A percentile compares a stretch with the other conserved stretches of the same genome.
phyloP scores from a whole-genome alignment of 2,113 vertebrate species.

The Misgurnus mizolepis region DNA sequence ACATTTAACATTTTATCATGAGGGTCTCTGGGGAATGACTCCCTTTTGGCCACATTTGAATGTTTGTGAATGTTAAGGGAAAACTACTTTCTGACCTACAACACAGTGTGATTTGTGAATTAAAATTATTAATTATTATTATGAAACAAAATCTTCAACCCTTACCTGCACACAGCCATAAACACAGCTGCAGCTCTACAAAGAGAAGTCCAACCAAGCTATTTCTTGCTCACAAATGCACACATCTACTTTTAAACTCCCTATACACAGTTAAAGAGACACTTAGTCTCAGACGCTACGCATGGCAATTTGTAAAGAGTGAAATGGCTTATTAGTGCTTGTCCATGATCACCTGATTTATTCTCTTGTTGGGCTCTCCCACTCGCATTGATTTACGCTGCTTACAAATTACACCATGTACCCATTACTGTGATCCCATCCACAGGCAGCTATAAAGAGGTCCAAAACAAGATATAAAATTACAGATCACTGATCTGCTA shows the following conservation, averaged over 20 bases:
- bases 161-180: too few species aligned
- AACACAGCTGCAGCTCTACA: too few species aligned
- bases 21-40: too few species aligned
- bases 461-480: conserved; percentile 23
- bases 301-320: conserved; percentile 60
- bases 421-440: conserved; percentile 61
- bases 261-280: not conserved
- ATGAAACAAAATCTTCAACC: too few species aligned
- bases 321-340: conserved; percentile 61
- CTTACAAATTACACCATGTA: conserved; percentile 64
- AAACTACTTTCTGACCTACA: too few species aligned
- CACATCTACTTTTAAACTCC: not conserved
- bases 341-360: conserved; percentile 61
- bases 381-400: conserved; percentile 61
- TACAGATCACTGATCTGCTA: not conserved
- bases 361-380: conserved; percentile 38
- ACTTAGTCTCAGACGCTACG: conserved; percentile 57
- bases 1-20: too few species aligned
- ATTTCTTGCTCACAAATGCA: too few species aligned
- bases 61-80: too few species aligned
- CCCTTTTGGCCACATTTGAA: too few species aligned
- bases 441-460: conserved; percentile 6
- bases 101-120: too few species aligned
- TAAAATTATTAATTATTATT: too few species aligned
- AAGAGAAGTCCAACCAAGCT: too few species aligned